Evolutionary conservation across 1,140 invertebrate species (phyloP).

Genomic region (Hylaeus volcanicus): DNA sequence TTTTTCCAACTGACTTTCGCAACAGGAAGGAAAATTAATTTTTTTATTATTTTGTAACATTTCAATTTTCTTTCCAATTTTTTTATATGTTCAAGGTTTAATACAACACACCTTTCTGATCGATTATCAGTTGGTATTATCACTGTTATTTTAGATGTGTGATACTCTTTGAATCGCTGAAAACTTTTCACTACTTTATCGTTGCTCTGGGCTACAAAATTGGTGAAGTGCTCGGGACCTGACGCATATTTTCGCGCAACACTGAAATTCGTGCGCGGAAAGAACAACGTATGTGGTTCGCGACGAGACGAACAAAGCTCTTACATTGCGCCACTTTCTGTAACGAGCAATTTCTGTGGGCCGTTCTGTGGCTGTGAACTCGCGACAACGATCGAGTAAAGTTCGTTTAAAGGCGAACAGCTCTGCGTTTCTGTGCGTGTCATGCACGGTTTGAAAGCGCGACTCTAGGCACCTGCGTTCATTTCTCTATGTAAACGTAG

Average conservation of each 20-base stretch:
- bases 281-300: slow-evolving; percentile 17
- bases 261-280: not conserved
- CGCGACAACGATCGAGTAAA: not conserved
- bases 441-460: not conserved
- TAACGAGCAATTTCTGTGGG: slow-evolving; percentile 57
- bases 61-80: too few relatives aligned
- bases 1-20: too few relatives aligned
- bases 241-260: not conserved
- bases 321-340: not conserved
- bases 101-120: too few relatives aligned
- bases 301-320: not conserved
- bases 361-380: not conserved
- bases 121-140: too few relatives aligned
- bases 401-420: slow-evolving; percentile 5
- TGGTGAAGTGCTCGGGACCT: not conserved
- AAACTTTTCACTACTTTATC: not conserved
- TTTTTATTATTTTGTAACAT: too few relatives aligned
- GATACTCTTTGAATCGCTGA: too few relatives aligned
- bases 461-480: not conserved
- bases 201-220: not conserved
- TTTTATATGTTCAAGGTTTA: too few relatives aligned
- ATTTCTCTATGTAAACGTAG: not conserved
- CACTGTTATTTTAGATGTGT: too few relatives aligned
- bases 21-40: too few relatives aligned
- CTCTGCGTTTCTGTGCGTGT: not conserved